phyloP scores from a whole-genome alignment of 2,888 invertebrate genomes.

The Argyra leucocephala region DNA sequence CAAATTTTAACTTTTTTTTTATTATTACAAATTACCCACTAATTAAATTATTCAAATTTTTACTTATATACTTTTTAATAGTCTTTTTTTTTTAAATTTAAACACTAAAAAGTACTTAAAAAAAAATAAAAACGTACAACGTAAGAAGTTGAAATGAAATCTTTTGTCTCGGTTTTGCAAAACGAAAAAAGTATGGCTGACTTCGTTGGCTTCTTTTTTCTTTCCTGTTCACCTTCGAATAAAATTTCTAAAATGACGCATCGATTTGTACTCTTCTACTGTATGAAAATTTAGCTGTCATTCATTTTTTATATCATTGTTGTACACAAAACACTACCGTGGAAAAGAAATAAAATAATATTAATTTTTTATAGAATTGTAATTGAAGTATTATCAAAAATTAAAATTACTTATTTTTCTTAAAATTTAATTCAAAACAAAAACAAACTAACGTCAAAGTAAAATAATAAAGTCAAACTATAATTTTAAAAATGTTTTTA shows the following conservation, averaged over 20 bases:
- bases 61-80: neutral
- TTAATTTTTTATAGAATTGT: too few species aligned
- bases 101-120: constrained; percentile 9
- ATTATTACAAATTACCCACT: neutral
- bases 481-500: too few species aligned
- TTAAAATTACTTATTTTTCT: too few species aligned
- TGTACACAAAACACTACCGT: too few species aligned
- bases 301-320: neutral
- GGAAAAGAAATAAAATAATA: too few species aligned
- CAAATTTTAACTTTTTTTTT: constrained; percentile 15
- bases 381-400: too few species aligned
- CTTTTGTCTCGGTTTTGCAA: neutral
- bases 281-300: neutral
- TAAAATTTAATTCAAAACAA: too few species aligned
- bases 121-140: constrained; percentile 8
- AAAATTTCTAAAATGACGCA: neutral
- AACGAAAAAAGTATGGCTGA: neutral
- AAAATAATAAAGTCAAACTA: too few species aligned
- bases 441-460: too few species aligned
- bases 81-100: constrained; percentile 8
- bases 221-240: neutral
- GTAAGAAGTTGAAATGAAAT: neutral
- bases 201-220: neutral
- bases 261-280: neutral
- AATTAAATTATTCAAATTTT: neutral